Evolutionary conservation across 1,140 invertebrate genomes (phyloP).

Genomic region (Metopolophium dirhodum): DNA sequence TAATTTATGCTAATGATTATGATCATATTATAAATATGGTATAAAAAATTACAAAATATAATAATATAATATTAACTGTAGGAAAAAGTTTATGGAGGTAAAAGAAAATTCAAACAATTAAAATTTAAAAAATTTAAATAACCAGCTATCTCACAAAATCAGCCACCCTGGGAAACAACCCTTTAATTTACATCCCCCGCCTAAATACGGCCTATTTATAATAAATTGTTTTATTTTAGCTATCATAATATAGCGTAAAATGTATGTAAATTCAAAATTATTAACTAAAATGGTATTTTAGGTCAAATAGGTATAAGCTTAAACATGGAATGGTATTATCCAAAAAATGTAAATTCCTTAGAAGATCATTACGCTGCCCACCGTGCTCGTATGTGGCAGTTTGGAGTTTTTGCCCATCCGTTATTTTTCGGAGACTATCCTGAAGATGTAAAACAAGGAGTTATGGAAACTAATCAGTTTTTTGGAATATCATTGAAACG

Average conservation of each 20-base stretch:
- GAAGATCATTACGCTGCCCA: constrained; percentile 65
- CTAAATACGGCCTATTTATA: too few relatives aligned
- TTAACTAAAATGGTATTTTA: constrained; percentile 20
- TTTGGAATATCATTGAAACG: constrained; percentile 65
- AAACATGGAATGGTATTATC: constrained; percentile 64
- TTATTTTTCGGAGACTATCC: constrained; percentile 69
- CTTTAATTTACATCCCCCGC: too few relatives aligned
- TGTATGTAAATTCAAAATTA: not conserved
- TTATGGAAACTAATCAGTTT: constrained; percentile 64
- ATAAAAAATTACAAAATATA: too few relatives aligned
- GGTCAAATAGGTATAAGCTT: constrained; percentile 66
- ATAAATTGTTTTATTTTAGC: constrained; percentile 58
- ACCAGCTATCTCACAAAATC: too few relatives aligned
- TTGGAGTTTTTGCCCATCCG: constrained; percentile 65
- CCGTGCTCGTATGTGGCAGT: constrained; percentile 62
- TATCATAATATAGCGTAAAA: constrained; percentile 59
- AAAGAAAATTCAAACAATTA: too few relatives aligned
- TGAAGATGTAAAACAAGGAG: constrained; percentile 63
- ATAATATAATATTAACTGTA: too few relatives aligned
- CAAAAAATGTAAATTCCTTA: constrained; percentile 62
- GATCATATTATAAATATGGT: too few relatives aligned
- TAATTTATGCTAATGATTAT: too few relatives aligned
- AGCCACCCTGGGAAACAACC: too few relatives aligned
- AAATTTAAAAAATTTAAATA: too few relatives aligned
- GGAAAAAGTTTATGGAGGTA: too few relatives aligned